Evolutionary conservation across 1,140 invertebrate species (phyloP).

Genomic region (Ostrea edulis): DNA sequence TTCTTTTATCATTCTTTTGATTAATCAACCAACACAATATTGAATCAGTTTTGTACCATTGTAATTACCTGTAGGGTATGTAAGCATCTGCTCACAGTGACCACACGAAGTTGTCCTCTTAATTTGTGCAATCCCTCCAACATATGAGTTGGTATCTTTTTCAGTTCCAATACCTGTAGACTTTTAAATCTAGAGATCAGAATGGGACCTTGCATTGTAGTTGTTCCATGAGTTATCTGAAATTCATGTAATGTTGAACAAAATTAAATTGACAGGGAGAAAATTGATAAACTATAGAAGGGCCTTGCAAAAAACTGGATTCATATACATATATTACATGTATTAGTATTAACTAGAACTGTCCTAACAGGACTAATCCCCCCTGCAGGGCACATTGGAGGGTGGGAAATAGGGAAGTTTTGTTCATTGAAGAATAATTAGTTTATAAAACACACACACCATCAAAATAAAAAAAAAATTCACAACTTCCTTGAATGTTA

Average conservation of each 20-base stretch:
- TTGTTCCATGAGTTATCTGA: constrained; percentile 65
- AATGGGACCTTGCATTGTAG: constrained; percentile 65
- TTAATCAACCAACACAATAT: not conserved
- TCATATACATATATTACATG: too few species aligned
- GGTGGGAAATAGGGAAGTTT: too few species aligned
- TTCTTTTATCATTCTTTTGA: constrained; percentile 14
- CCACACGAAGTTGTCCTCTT: constrained; percentile 52
- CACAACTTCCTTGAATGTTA: too few species aligned
- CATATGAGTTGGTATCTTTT: constrained; percentile 68
- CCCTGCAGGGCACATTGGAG: too few species aligned
- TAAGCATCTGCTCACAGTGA: constrained; percentile 60
- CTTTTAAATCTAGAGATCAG: constrained; percentile 61
- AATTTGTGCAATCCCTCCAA: constrained; percentile 65
- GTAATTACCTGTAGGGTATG: constrained; percentile 60
- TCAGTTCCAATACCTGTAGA: constrained; percentile 63
- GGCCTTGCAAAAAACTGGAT: constrained; percentile 14
- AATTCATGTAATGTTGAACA: not conserved
- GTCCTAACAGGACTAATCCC: too few species aligned
- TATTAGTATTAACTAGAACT: too few species aligned
- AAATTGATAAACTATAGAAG: not conserved
- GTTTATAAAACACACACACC: too few species aligned
- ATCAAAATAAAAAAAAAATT: too few species aligned
- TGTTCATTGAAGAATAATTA: too few species aligned
- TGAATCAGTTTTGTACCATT: not conserved
- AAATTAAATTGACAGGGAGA: not conserved